Evolutionary conservation across 2,797 vertebrate genomes (phyloP).

Genomic region (Oryzias dopingdopingensis): DNA sequence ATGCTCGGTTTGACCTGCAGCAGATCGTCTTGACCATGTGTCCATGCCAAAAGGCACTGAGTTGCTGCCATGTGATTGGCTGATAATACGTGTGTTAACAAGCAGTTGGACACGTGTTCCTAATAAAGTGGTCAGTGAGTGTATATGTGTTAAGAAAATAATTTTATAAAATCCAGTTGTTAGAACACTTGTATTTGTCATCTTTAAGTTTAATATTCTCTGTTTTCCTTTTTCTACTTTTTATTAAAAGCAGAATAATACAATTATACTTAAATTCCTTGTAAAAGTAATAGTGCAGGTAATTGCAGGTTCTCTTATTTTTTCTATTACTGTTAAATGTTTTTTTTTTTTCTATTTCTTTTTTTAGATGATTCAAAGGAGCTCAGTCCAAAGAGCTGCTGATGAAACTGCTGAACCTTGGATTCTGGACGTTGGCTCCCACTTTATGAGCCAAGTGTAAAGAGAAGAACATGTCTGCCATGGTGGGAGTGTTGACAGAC

Average conservation of each 20-base stretch:
- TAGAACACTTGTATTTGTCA: background rate
- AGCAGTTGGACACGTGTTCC: no score
- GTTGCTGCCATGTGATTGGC: no score
- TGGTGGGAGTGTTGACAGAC: conserved; percentile 16
- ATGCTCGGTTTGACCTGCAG: no score
- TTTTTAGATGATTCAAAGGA: conserved; percentile 73
- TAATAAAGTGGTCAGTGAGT: background rate
- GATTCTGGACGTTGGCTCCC: conserved; percentile 80
- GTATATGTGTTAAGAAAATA: background rate
- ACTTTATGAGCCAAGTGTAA: conserved; percentile 84
- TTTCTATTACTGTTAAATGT: background rate
- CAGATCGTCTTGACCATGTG: no score
- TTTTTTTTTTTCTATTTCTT: conserved; percentile 12
- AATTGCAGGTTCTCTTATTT: no score
- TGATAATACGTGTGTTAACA: no score
- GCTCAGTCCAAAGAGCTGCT: conserved; percentile 67
- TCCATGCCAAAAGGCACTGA: no score
- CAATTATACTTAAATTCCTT: no score
- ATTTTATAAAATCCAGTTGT: background rate
- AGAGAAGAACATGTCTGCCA: conserved; percentile 6
- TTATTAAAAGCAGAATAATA: no score
- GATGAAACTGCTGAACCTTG: conserved; percentile 75
- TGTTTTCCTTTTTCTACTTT: no score
- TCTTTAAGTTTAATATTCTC: no score
- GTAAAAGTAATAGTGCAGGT: no score